A percentile compares a stretch with the other conserved stretches of the same genome.
Evolutionary conservation across 2,797 vertebrate species (phyloP).

Genomic region (Halcyon smyrnensis): DNA sequence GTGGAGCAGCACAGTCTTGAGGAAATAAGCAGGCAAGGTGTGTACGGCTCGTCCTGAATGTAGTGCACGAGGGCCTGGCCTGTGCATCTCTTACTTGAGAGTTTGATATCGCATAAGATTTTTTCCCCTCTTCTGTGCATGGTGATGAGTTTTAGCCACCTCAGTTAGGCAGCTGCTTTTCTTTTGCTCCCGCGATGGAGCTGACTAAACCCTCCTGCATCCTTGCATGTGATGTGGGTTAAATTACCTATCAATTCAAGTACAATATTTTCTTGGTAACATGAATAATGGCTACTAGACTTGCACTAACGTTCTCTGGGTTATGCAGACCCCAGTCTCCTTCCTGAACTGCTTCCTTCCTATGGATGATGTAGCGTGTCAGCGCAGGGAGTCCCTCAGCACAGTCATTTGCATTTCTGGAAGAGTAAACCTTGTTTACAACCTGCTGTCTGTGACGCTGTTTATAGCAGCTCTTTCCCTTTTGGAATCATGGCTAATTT

Average conservation of each 20-base stretch:
- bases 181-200: not conserved
- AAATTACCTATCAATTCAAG: not conserved
- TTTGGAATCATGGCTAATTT: slow-evolving; percentile 23
- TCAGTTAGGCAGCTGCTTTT: not conserved
- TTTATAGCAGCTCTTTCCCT: slow-evolving; percentile 52
- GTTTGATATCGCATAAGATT: not conserved
- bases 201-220: not conserved
- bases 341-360: slow-evolving; percentile 29
- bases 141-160: not conserved
- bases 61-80: not conserved
- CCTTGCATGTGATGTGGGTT: not conserved
- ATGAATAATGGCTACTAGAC: not conserved
- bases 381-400: not conserved
- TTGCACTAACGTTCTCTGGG: not conserved
- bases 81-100: not conserved
- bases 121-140: not conserved
- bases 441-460: not conserved
- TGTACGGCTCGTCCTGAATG: not conserved
- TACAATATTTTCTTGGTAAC: not conserved
- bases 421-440: slow-evolving; percentile 31
- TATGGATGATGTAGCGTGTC: not conserved
- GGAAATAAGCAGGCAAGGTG: not conserved
- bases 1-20: not conserved
- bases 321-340: not conserved
- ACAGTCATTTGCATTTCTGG: slow-evolving; percentile 16